These are phyloP conservation scores for Thecocarcelia acutangulata DNA, from an alignment of 2,888 invertebrate species.

Conservation along the genomic window DNA sequence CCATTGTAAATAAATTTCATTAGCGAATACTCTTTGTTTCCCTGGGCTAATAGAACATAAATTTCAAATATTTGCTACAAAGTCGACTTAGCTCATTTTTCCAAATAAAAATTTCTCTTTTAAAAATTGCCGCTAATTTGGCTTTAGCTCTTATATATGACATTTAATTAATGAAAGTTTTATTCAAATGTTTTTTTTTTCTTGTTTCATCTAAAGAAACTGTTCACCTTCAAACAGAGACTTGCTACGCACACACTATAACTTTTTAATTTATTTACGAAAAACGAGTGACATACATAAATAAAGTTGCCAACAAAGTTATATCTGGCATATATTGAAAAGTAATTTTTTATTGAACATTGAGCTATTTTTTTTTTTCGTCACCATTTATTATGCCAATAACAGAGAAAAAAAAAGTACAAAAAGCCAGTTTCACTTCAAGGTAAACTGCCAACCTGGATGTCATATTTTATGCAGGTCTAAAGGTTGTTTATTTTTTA, in stretches of 20 bases:
- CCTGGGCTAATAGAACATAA: no score
- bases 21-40: background rate
- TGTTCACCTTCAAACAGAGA: background rate
- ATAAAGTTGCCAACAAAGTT: background rate
- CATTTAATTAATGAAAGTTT: background rate
- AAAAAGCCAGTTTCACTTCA: background rate
- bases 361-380: background rate
- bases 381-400: background rate
- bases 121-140: no score
- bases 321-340: background rate
- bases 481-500: background rate
- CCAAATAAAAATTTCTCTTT: no score
- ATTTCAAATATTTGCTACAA: no score
- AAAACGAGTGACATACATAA: constrained; percentile 7
- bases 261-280: constrained; percentile 11
- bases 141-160: background rate
- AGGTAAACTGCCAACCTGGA: constrained; percentile 13
- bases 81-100: no score
- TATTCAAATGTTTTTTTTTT: no score
- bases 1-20: background rate
- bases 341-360: constrained; percentile 1
- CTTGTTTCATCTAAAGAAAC: no score
- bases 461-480: background rate
- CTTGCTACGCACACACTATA: background rate
- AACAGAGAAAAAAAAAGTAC: background rate